These are phyloP conservation scores for Baronia brevicornis DNA, from an alignment of 2,888 invertebrate genomes.

Conservation along the genomic window DNA sequence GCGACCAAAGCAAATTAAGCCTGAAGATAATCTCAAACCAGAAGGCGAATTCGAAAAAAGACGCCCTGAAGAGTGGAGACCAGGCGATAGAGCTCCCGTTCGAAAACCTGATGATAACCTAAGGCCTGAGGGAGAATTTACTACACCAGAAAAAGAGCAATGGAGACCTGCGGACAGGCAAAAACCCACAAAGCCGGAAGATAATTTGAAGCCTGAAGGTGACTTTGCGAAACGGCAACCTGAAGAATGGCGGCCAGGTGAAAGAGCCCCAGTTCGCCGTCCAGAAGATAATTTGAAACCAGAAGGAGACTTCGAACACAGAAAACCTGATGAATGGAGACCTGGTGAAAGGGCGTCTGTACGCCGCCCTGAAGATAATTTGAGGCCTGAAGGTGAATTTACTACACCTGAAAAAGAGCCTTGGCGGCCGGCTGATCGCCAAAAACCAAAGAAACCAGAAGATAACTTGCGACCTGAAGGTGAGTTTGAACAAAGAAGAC, in stretches of 20 bases:
- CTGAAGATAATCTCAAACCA: constrained; percentile 52
- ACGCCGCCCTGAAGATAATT: constrained; percentile 65
- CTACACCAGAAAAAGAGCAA: constrained; percentile 45
- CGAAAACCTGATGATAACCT: constrained; percentile 77
- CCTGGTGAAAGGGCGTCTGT: constrained; percentile 50
- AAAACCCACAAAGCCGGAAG: constrained; percentile 43
- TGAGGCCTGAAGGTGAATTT: constrained; percentile 68
- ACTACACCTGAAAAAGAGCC: constrained; percentile 53
- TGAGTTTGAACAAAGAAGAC: constrained; percentile 34
- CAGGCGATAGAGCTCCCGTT: constrained; percentile 67
- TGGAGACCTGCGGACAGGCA: constrained; percentile 46
- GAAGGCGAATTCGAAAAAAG: constrained; percentile 65
- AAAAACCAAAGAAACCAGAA: constrained; percentile 36
- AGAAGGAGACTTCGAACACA: constrained; percentile 58
- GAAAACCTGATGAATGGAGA: constrained; percentile 40
- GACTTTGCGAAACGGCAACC: constrained; percentile 52
- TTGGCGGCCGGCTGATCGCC: constrained; percentile 52
- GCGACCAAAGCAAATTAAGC: constrained; percentile 71
- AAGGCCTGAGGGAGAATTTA: constrained; percentile 74
- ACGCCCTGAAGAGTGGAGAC: constrained; percentile 61
- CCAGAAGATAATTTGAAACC: too few species aligned
- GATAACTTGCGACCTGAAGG: constrained; percentile 65
- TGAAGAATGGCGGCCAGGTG: constrained; percentile 45
- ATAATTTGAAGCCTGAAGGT: constrained; percentile 71
- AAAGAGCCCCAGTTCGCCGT: constrained; percentile 35